A percentile compares a stretch with the other conserved stretches of the same genome.
These are phyloP conservation scores for Xestia rhomboidea DNA, from an alignment of 2,888 invertebrate genomes.

Conservation along the genomic window DNA sequence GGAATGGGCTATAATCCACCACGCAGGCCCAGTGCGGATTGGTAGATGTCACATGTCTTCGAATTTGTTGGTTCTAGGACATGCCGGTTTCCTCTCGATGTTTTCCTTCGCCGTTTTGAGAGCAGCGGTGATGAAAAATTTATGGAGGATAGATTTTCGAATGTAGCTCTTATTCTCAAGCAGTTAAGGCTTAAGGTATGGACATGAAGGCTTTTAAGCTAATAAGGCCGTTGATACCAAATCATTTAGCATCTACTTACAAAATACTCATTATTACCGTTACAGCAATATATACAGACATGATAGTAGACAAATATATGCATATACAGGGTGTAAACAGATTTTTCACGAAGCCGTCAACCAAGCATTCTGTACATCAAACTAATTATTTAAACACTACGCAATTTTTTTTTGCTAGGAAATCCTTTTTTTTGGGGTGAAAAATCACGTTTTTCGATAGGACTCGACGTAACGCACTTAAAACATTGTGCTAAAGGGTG, in stretches of 20 bases:
- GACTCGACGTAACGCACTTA: no score
- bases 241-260: conserved; percentile 49
- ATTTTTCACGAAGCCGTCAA: no score
- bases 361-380: no score
- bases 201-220: conserved; percentile 38
- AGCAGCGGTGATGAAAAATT: neutral
- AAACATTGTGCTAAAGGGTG: no score
- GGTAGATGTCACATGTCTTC: neutral
- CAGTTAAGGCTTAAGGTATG: conserved; percentile 28
- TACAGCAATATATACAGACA: conserved; percentile 65
- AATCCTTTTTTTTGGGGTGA: no score
- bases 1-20: neutral
- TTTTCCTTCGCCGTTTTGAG: neutral
- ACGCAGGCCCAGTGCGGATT: neutral
- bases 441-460: no score
- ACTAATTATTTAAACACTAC: no score
- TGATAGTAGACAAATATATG: conserved; percentile 45
- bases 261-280: conserved; percentile 35
- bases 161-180: conserved; percentile 27
- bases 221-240: conserved; percentile 56
- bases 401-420: no score
- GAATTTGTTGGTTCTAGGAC: neutral
- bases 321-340: neutral
- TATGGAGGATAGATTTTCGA: neutral
- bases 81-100: neutral